Base-by-base conservation (phyloP, 2,797 vertebrate genomes). In the Ceyx erithaca region DNA sequence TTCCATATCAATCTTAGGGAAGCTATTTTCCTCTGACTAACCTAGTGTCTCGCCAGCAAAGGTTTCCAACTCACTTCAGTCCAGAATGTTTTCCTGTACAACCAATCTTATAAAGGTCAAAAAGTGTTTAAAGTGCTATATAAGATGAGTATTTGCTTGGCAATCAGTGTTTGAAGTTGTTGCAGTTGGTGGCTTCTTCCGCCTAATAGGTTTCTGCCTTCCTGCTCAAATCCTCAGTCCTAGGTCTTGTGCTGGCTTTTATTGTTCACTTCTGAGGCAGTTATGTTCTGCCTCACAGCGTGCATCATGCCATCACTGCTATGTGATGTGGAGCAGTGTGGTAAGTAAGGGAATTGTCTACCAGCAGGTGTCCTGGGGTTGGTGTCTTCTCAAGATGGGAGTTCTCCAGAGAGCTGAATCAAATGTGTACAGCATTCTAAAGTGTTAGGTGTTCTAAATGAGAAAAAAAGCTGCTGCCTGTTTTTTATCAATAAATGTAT, bases 291-390 rank as follows among this genome's bases (percentile, higher is more conserved):
- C 2, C 4, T 59, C 30, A 33, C 6, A 10, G 35, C 6, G 1
- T 1, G 1, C 7, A 20, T 57, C 1, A 3, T 18, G 15, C 4
- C 5, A 11, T 9, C 40, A 1, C 2, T 10, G 3, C 43, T 72
- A 19, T 0, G 0, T 4, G 37, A 37, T 37, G 11, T 28, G 30
- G 61, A 68, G 21, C 19, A 46, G 30, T 1, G 2, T 16, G 59
- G 59, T 84, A 59, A 78, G 55, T 66, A 59, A 61, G 25, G 26
- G 46, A 80, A 23, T 31, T 69, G 19, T 23, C 48, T 55, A 4
- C 7, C 14, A 21, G n/a, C 12, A 15, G 4, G 2, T 64, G 54
- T 9, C 3, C 4, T 25, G 14, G 43, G 62, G 4, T 6, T 4
- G 0, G 3, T 37, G 14, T 11, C 12, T 10, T 80, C n/a, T 58